A percentile compares a stretch with the other conserved stretches of the same genome.
Evolutionary conservation across 2,888 invertebrate genomes (phyloP).

Genomic region (Drosophila parthenogenetica): DNA sequence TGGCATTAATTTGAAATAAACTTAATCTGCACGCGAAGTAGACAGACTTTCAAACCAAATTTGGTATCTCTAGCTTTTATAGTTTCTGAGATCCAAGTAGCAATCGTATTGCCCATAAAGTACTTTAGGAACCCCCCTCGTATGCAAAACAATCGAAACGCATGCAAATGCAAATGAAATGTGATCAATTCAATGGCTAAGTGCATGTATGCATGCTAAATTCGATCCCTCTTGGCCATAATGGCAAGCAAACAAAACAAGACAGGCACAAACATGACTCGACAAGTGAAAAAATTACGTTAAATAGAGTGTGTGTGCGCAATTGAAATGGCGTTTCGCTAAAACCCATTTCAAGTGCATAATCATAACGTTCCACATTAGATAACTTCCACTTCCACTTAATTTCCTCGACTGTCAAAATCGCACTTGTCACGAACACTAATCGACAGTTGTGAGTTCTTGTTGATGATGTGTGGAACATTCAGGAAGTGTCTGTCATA

Average conservation of each 20-base stretch:
- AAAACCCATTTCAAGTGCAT: not conserved
- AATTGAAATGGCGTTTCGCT: conserved; percentile 13
- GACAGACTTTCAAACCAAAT: no score
- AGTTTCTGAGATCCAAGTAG: no score
- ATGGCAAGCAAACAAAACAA: not conserved
- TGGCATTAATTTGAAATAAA: no score
- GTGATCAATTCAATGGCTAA: conserved; percentile 15
- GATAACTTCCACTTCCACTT: conserved; percentile 32
- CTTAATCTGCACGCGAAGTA: no score
- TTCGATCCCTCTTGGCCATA: conserved; percentile 4
- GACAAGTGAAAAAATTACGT: not conserved
- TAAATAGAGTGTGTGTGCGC: not conserved
- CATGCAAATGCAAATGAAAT: conserved; percentile 27
- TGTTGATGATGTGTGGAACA: conserved; percentile 29
- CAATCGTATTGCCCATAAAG: not conserved
- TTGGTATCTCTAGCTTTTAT: no score
- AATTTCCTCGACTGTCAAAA: conserved; percentile 50
- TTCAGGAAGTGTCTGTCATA: conserved; percentile 29
- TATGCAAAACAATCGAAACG: conserved; percentile 11
- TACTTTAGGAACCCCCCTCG: not conserved
- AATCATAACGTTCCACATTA: conserved; percentile 20
- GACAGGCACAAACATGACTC: conserved; percentile 6
- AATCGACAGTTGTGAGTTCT: conserved; percentile 40
- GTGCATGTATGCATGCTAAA: conserved; percentile 7
- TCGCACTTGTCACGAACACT: conserved; percentile 31